phyloP scores from a whole-genome alignment of 1,140 invertebrate species.

The Saccostrea glomerata region DNA sequence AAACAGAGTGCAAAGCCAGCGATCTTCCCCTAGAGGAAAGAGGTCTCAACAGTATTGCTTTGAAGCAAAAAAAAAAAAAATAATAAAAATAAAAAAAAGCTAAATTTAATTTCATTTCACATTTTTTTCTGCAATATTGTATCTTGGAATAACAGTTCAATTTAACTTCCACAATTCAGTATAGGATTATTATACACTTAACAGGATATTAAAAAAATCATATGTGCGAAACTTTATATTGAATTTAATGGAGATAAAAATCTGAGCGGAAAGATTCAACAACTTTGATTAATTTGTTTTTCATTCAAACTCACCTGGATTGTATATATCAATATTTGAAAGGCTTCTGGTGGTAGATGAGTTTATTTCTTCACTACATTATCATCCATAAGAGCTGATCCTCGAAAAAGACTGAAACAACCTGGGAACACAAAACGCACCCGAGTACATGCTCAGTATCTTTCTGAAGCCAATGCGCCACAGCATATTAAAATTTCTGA shows the following conservation, averaged over 20 bases:
- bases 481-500: conserved; percentile 98
- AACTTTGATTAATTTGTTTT: background rate
- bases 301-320: conserved; percentile 68
- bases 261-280: no score
- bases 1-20: conserved; percentile 84
- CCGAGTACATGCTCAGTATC: conserved; percentile 95
- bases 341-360: conserved; percentile 70
- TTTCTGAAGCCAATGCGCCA: conserved; percentile 99
- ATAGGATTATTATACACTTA: no score
- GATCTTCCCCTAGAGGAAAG: conserved; percentile 81
- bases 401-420: conserved; percentile 75
- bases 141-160: background rate
- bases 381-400: conserved; percentile 75
- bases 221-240: no score
- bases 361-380: conserved; percentile 75
- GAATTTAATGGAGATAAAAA: no score
- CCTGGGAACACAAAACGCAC: conserved; percentile 75
- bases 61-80: background rate
- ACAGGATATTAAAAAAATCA: no score
- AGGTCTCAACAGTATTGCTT: background rate
- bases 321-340: conserved; percentile 75
- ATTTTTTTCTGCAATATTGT: no score
- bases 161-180: background rate
- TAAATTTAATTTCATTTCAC: background rate
- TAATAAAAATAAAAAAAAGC: no score